Evolutionary conservation across 2,113 vertebrate species (phyloP), one percentile per base, ranked within the genome.

Genomic region (Phycodurus eques): DNA sequence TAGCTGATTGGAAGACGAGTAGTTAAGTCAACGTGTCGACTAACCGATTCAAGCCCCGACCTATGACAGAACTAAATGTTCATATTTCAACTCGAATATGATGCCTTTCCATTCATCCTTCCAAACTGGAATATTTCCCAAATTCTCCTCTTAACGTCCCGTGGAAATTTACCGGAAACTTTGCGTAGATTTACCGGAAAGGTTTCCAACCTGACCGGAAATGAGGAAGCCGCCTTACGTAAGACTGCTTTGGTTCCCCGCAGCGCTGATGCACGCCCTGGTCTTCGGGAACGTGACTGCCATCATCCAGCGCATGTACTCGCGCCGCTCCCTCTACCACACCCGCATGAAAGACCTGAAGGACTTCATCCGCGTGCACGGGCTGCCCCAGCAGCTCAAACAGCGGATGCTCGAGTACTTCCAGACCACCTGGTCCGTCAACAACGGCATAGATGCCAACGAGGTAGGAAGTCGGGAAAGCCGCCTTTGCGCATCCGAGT

Each of bases 301-400:
- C 87, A 98, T 99, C 89, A 98, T 99, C 87, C 97, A 99, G 91
- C 95, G 96, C 44, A 97, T 99, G 97, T 98, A 99, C 80, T 96
- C 96, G 0, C 94, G 97, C 9, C 97, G 96, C 11, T 98, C 96
- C 0, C 94, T 98, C 71, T 99, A 99, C 89, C 96, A 98, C 90
- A 96, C 95, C 0, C 96, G 96, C 81, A 95, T 97, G 94, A 98
- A 95, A 82, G 97, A 99, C 88, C 92, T 99, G 83, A 97, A 98
- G 88, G 97, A 99, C 85, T 99, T 99, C 89, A 97, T 97, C 83
- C 93, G 96, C 0, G 95, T 98, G 71, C 96, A 99, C 68, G 92
- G 92, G 57, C 93, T 99, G 78, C 95, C 97, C 5, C 94, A 96
- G 91, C 94, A 96, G 75, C 95, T 99, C 84, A 98, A 98, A 78